Conservation (phyloP, 2,797 vertebrate genomes). For the Melanotaenia pygmaea region DNA sequence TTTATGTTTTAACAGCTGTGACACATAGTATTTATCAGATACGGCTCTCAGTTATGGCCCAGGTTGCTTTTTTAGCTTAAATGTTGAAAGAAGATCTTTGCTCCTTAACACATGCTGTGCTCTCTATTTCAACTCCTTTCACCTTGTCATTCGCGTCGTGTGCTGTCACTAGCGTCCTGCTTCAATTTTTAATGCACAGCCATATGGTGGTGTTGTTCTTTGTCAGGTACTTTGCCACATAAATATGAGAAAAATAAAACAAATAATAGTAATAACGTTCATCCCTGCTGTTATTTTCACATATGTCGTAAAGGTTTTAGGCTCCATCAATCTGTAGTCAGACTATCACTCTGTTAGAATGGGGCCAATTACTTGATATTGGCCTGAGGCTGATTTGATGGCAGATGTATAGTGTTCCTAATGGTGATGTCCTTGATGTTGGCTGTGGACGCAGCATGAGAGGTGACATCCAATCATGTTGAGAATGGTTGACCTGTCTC, state of each 20-base stretch:
- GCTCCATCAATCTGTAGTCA: conserved; percentile 50
- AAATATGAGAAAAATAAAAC: conserved; percentile 60
- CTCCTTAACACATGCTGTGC: conserved; percentile 30
- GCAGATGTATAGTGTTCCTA: conserved; percentile 69
- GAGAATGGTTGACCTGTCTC: conserved; percentile 70
- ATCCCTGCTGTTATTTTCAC: conserved; percentile 39
- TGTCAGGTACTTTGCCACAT: conserved; percentile 61
- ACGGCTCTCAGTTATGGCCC: conserved; percentile 40
- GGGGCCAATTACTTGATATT: conserved; percentile 74
- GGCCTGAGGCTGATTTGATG: conserved; percentile 72
- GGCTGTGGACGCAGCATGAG: conserved; percentile 70
- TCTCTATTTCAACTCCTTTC: conserved; percentile 42
- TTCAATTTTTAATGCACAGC: conserved; percentile 78
- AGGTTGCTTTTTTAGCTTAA: conserved; percentile 35
- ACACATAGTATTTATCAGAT: conserved; percentile 21
- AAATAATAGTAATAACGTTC: conserved; percentile 15
- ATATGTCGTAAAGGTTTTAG: conserved; percentile 28
- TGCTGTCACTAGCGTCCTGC: conserved; percentile 55
- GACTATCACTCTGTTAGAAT: conserved; percentile 59
- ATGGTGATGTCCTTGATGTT: conserved; percentile 72
- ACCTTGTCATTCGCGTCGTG: conserved; percentile 68
- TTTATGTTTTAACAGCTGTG: conserved; percentile 28
- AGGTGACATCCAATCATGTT: conserved; percentile 78
- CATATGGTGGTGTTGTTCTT: conserved; percentile 73
- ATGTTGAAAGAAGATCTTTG: conserved; percentile 19